phyloP scores from a whole-genome alignment of 1,140 invertebrate species.

The Drosophila watanabei region DNA sequence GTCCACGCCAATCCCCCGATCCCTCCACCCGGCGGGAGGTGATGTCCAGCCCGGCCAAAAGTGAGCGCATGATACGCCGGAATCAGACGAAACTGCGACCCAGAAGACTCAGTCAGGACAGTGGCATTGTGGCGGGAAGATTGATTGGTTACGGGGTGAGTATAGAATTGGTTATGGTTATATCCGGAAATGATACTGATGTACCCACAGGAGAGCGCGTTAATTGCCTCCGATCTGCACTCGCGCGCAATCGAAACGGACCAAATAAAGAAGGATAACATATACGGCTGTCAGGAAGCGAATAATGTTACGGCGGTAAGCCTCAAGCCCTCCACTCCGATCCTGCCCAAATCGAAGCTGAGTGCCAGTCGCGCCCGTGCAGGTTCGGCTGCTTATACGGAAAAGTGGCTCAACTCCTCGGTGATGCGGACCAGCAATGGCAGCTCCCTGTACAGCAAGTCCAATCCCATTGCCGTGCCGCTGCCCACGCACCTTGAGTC shows the following conservation, averaged over 20 bases:
- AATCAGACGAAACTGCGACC: conserved; percentile 51
- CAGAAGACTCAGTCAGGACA: conserved; percentile 77
- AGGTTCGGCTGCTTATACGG: conserved; percentile 60
- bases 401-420: conserved; percentile 78
- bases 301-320: neutral
- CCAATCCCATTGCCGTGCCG: conserved; percentile 58
- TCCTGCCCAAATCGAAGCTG: conserved; percentile 25
- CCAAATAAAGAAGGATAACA: conserved; percentile 8
- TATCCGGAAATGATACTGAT: neutral
- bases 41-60: conserved; percentile 81
- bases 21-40: conserved; percentile 58
- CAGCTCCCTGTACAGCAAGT: conserved; percentile 53
- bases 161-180: neutral
- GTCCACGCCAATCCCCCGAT: conserved; percentile 40
- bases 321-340: conserved; percentile 42
- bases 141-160: conserved; percentile 72
- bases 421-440: conserved; percentile 55
- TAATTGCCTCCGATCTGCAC: conserved; percentile 48
- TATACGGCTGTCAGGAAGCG: conserved; percentile 26
- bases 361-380: conserved; percentile 4
- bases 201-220: conserved; percentile 43
- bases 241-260: conserved; percentile 8
- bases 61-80: conserved; percentile 67
- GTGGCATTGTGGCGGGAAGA: conserved; percentile 79
- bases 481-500: conserved; percentile 79